Percentiles rank a stretch among this genome's conserved stretches.
phyloP scores from a whole-genome alignment of 2,113 vertebrate species.

The Tonatia bakeri region DNA sequence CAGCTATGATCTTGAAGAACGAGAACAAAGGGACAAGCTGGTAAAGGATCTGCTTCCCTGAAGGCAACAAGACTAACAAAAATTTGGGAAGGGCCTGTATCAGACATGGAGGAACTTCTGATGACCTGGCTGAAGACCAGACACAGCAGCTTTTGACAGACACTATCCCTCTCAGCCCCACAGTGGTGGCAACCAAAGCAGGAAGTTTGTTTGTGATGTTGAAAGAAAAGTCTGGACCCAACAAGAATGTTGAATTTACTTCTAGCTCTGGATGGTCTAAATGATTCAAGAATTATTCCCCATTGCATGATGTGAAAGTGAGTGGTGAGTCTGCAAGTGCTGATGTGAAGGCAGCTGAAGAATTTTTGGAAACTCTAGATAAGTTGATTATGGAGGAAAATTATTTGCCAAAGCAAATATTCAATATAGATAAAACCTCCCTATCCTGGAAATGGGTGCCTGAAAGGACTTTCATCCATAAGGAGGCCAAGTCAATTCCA shows the following conservation, averaged over 20 bases:
- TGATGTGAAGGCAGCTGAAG: neutral
- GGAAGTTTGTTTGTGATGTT: neutral
- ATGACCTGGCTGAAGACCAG: neutral
- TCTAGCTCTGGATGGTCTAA: neutral
- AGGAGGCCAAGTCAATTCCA: neutral
- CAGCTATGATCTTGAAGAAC: neutral
- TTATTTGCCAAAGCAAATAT: neutral
- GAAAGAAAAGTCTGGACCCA: neutral
- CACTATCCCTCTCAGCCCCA: neutral
- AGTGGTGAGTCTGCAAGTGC: neutral
- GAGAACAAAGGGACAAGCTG: neutral
- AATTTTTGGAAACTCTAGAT: neutral
- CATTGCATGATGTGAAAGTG: neutral
- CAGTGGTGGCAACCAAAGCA: neutral
- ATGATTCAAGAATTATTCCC: neutral
- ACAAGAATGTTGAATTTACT: neutral
- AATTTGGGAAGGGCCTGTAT: neutral
- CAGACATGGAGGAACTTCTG: neutral
- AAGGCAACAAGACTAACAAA: neutral
- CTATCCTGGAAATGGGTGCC: neutral
- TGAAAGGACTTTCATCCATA: neutral
- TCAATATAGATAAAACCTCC: neutral
- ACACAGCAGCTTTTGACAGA: neutral
- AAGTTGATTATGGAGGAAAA: neutral
- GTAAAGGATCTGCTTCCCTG: neutral